These are phyloP conservation scores for Brenthis hecate DNA, from an alignment of 2,888 invertebrate genomes.

Conservation along the genomic window DNA sequence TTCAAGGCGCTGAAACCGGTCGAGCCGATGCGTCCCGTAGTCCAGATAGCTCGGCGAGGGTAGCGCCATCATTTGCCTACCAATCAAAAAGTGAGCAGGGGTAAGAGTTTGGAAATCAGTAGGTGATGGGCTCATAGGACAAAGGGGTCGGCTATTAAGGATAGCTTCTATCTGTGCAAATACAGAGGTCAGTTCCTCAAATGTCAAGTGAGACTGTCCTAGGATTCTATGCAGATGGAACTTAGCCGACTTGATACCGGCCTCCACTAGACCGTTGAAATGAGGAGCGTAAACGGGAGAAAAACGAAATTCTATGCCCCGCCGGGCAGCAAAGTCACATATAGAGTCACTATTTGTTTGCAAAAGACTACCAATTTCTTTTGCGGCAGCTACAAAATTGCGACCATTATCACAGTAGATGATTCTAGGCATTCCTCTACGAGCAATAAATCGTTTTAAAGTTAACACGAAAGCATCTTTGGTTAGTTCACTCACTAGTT, in stretches of 20 bases:
- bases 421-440: too few species aligned
- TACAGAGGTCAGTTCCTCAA: constrained; percentile 38
- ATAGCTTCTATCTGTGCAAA: not conserved
- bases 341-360: too few species aligned
- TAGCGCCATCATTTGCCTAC: constrained; percentile 1
- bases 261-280: constrained; percentile 35
- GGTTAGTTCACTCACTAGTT: too few species aligned
- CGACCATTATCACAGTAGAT: not conserved
- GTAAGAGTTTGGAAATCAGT: not conserved
- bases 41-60: not conserved
- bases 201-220: constrained; percentile 38
- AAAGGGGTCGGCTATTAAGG: not conserved
- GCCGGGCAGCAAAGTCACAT: too few species aligned
- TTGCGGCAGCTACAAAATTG: too few species aligned
- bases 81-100: constrained; percentile 1
- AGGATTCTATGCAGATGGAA: constrained; percentile 32
- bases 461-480: too few species aligned
- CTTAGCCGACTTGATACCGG: constrained; percentile 35
- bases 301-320: constrained; percentile 30
- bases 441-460: too few species aligned
- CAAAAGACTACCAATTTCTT: too few species aligned
- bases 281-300: constrained; percentile 7
- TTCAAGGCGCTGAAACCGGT: constrained; percentile 4
- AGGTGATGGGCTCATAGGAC: not conserved
- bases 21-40: too few species aligned